A percentile compares a stretch with the other conserved stretches of the same genome.
These are phyloP conservation scores for Sebastes schlegelii DNA, from an alignment of 2,113 vertebrate species.

Conservation along the genomic window DNA sequence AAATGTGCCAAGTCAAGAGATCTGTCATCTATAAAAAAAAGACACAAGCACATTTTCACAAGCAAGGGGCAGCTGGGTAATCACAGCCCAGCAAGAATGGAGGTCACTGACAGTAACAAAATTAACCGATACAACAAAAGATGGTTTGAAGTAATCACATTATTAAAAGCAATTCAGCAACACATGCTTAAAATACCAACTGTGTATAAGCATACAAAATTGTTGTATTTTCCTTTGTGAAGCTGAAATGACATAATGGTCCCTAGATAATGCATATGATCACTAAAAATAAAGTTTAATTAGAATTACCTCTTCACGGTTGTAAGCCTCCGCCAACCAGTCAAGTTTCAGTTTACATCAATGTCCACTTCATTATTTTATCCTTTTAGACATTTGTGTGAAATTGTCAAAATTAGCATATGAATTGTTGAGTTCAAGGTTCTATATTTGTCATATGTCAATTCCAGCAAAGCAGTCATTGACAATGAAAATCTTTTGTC, in stretches of 20 bases:
- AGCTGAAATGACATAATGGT: not conserved
- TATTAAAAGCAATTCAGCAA: not conserved
- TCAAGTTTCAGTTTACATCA: no score
- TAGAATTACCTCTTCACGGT: no score
- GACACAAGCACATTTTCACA: conserved; percentile 53
- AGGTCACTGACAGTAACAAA: conserved; percentile 38
- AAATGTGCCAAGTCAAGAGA: conserved; percentile 74
- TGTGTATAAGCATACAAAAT: not conserved
- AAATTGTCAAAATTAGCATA: no score
- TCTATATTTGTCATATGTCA: no score
- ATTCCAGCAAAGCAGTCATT: no score
- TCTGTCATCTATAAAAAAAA: conserved; percentile 68
- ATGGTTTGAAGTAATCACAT: not conserved
- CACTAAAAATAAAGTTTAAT: not conserved
- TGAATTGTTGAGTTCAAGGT: no score
- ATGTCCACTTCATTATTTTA: no score
- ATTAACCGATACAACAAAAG: not conserved
- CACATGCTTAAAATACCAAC: not conserved
- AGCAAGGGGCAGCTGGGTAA: conserved; percentile 48
- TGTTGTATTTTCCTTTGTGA: not conserved
- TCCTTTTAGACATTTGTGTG: no score
- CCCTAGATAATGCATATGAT: not conserved
- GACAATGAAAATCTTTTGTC: no score
- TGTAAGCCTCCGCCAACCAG: no score
- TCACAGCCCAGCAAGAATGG: conserved; percentile 36